These are phyloP conservation scores for Eristalis pertinax DNA, from an alignment of 2,888 invertebrate species.

Conservation along the genomic window DNA sequence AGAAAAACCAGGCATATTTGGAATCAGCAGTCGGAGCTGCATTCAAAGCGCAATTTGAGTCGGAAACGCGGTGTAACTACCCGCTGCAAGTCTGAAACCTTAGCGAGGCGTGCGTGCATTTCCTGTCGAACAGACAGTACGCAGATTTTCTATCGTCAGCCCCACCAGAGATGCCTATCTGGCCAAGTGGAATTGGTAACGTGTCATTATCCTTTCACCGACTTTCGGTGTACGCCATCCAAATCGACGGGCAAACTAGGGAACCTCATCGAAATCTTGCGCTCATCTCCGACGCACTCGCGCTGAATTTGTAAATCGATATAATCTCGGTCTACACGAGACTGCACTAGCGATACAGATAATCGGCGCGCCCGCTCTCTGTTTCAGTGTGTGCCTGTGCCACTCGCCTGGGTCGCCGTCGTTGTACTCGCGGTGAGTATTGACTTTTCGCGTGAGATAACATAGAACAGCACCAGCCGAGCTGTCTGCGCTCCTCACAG, in stretches of 20 bases:
- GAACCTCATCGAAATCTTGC: constrained; percentile 56
- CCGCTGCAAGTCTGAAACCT: not conserved
- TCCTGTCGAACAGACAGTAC: constrained; percentile 31
- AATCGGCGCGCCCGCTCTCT: constrained; percentile 3
- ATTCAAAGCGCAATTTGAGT: too few relatives aligned
- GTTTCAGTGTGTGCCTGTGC: constrained; percentile 21
- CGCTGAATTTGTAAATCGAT: constrained; percentile 71
- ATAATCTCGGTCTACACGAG: constrained; percentile 68
- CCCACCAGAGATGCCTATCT: constrained; percentile 47
- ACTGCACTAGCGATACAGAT: constrained; percentile 62
- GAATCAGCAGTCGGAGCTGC: too few relatives aligned
- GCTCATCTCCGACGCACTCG: constrained; percentile 58
- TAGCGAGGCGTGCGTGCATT: not conserved
- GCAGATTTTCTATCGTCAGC: constrained; percentile 52
- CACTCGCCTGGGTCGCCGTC: constrained; percentile 39
- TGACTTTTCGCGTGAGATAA: constrained; percentile 72
- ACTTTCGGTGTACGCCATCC: constrained; percentile 46
- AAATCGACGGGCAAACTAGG: constrained; percentile 9
- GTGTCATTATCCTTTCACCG: constrained; percentile 71
- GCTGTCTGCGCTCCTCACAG: constrained; percentile 55
- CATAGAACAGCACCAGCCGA: constrained; percentile 42
- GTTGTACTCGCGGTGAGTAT: constrained; percentile 49
- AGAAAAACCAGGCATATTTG: too few relatives aligned
- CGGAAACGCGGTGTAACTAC: too few relatives aligned
- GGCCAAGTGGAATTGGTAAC: constrained; percentile 60